Evolutionary conservation across 2,888 invertebrate species (phyloP), one percentile per base, ranked within the genome.

Genomic region (Elmis aenea): DNA sequence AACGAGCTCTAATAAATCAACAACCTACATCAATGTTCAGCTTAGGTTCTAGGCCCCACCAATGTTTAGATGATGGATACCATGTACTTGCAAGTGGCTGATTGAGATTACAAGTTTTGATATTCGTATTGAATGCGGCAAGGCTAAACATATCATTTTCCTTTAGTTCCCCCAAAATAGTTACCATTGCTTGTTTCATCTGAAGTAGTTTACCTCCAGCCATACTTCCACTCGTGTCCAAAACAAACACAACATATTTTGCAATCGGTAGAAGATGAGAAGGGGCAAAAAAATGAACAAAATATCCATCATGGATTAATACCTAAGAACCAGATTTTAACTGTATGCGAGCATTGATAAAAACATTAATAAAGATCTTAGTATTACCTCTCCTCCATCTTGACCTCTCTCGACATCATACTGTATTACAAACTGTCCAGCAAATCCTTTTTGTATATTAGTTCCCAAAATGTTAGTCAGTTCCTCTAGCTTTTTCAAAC

Each of bases 221-320:
- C 85, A 85, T 86, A 29, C 84, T 84, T 5, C 83, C 83, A 16
- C 83, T 83, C 0, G 81, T 77, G 59, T 86, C 85, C 54, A 86
- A 67, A n/a, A 85, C 79, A 59, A 86, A 86, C 6, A 85, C 72
- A 3, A 81, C 78, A 53, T 81, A 75, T 59, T 85, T 84, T 40
- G 69, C 71, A 26, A 83, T 64, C 2, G 79, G 72, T n/a, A 70
- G 66, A 38, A 81, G 59, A 13, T 75, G 71, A 2, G 66, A 61
- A 0, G 85, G 85, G 5, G 83, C 76, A 59, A 83, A 82, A 67
- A 83, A 84, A 55, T 85, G 84, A 1, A 84, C 81, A 64, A 85
- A 85, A 64, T 83, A 83, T 0, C 83, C 83, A 47, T 79, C 78
- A 53, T 78, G 75, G 1, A 80, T 69, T 71, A 79, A 57, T 3